A percentile compares a stretch with the other conserved stretches of the same genome.
Conservation (phyloP, 1,140 invertebrate species). For the Eriocheir sinensis region DNA sequence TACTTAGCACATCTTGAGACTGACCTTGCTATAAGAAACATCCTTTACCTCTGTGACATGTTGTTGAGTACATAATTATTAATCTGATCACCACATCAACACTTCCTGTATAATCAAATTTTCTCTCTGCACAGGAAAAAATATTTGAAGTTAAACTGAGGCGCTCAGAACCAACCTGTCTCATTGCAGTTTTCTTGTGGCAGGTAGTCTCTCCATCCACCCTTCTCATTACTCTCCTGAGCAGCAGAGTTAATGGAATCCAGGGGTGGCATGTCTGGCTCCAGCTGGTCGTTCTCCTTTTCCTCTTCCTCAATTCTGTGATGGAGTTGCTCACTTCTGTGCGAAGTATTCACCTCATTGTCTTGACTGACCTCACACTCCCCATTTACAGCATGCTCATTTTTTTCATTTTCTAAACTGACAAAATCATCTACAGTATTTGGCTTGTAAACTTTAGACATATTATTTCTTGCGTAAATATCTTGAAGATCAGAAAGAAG, state of each 20-base stretch:
- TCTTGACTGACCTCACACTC: slow-evolving; percentile 1
- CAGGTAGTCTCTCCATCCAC: neutral
- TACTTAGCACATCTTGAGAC: too few species aligned
- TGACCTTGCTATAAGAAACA: too few species aligned
- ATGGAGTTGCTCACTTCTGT: neutral
- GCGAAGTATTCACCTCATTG: neutral
- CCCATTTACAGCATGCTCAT: neutral
- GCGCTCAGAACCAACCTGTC: slow-evolving; percentile 32
- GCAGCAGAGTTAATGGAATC: neutral
- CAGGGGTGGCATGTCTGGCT: neutral
- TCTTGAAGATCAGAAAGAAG: slow-evolving; percentile 63
- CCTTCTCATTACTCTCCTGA: neutral
- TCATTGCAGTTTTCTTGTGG: neutral
- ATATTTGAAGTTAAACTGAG: too few species aligned
- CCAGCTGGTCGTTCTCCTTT: neutral
- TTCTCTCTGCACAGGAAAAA: too few species aligned
- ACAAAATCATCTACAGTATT: neutral
- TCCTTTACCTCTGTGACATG: too few species aligned
- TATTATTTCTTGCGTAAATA: slow-evolving; percentile 57
- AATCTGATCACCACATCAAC: too few species aligned
- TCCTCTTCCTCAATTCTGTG: neutral
- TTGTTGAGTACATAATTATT: too few species aligned
- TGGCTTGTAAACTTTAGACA: slow-evolving; percentile 28
- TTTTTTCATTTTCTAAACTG: slow-evolving; percentile 1
- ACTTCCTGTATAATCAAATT: too few species aligned